Evolutionary conservation across 2,888 invertebrate species (phyloP).

Genomic region (Linnaemya vulpina): DNA sequence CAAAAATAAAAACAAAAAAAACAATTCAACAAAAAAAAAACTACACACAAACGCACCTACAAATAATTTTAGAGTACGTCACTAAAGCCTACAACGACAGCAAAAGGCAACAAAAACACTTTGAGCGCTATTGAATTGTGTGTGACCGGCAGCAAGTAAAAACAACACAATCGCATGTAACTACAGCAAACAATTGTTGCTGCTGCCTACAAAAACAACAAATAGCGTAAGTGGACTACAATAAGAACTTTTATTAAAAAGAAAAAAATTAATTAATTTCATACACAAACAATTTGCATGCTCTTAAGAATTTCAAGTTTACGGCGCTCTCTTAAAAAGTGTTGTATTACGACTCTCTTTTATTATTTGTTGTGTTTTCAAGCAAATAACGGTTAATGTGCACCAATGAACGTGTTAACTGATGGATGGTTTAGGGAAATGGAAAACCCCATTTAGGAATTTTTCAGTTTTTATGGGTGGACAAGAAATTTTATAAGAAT

Average conservation of each 20-base stretch:
- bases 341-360: conserved; percentile 14
- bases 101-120: conserved; percentile 31
- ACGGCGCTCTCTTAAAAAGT: conserved; percentile 13
- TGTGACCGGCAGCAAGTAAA: conserved; percentile 40
- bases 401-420: neutral
- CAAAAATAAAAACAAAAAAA: conserved; percentile 53
- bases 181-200: conserved; percentile 55
- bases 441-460: conserved; percentile 40
- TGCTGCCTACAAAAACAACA: conserved; percentile 42
- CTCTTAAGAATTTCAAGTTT: neutral
- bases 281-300: neutral
- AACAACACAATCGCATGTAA: neutral
- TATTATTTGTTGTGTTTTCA: too few species aligned
- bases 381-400: conserved; percentile 38
- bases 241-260: conserved; percentile 46
- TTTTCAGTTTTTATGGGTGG: neutral
- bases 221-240: conserved; percentile 24
- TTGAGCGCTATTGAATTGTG: conserved; percentile 32
- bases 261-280: conserved; percentile 3
- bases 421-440: neutral
- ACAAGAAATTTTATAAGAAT: neutral
- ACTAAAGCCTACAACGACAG: conserved; percentile 23
- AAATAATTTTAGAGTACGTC: conserved; percentile 35
- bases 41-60: conserved; percentile 50
- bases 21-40: too few species aligned